These are phyloP conservation scores for Campoplex nolae DNA, from an alignment of 2,888 invertebrate species.

Conservation along the genomic window DNA sequence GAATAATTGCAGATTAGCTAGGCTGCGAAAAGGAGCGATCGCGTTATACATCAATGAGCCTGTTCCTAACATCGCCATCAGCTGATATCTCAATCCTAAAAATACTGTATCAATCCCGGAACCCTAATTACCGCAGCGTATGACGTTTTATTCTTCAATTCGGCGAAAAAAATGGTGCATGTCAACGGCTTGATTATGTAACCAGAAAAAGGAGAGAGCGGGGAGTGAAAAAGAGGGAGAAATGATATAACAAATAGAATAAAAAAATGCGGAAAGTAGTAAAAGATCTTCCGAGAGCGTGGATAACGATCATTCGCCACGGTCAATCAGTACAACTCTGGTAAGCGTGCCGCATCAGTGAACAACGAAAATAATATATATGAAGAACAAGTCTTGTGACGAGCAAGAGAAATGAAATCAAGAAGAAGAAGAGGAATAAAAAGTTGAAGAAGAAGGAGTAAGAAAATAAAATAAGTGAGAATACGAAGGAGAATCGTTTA, in stretches of 20 bases:
- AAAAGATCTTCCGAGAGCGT: slow-evolving; percentile 67
- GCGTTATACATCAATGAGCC: background rate
- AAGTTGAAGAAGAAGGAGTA: background rate
- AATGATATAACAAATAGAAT: slow-evolving; percentile 30
- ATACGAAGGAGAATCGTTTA: slow-evolving; percentile 35
- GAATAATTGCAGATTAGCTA: background rate
- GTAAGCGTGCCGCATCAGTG: slow-evolving; percentile 54
- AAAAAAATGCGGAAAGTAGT: slow-evolving; percentile 34
- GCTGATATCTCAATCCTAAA: background rate
- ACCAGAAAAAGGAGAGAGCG: background rate
- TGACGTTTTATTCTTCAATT: background rate
- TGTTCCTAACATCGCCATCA: background rate
- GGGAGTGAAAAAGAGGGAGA: background rate
- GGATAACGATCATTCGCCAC: slow-evolving; percentile 77
- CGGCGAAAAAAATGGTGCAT: slow-evolving; percentile 7
- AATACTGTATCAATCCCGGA: background rate
- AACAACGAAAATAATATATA: slow-evolving; percentile 68
- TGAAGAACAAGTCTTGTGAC: slow-evolving; percentile 27
- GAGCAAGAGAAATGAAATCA: slow-evolving; percentile 24
- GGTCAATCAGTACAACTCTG: slow-evolving; percentile 74
- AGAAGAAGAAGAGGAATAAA: slow-evolving; percentile 9
- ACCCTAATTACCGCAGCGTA: background rate
- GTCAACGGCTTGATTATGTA: slow-evolving; percentile 1
- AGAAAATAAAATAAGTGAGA: slow-evolving; percentile 14
- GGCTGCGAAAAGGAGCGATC: background rate